Evolutionary conservation across 1,140 invertebrate species (phyloP), one percentile per base, ranked within the genome.

Genomic region (Drosophila ficusphila): DNA sequence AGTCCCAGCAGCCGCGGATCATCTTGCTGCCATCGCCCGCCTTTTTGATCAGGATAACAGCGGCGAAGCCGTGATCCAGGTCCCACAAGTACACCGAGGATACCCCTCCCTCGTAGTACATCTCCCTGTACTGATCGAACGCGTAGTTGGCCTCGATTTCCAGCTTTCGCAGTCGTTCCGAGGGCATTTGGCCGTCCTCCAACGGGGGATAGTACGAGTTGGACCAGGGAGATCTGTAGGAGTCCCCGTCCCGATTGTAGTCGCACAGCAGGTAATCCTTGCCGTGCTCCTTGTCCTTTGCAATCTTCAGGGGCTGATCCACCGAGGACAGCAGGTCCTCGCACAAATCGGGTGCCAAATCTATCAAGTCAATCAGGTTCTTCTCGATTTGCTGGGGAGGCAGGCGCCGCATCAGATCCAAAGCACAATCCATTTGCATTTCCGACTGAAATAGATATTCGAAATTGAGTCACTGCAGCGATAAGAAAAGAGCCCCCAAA

Each of bases 71-170:
- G 92, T 99, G 97, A 90, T 99, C 98, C 90, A 99, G 94, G 88
- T 99, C 99, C 99, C 99, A 99, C 39, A 99, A 94, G 92, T 99
- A 99, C 0, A 99, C 99, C 7, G 98, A 99, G 0, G 98, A 99
- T 0, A 99, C 97, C 11, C 99, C 99, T 53, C 99, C 99, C 92
- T 99, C 99, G 92, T 99, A 99, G 93, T 99, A 99, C 96, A 99
- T 98, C 92, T 99, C 98, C 92, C 98, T 95, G 91, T 99, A 99
- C 90, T 99, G 97, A 92, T 99, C 98, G 92, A 99, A 99, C 8
- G 99, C 99, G 91, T 96, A 94, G 93, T 99, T 99, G 0, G 98
- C 98, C 91, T 99, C 98, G 44, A 99, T 95, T 93, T 99, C 99
- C 71, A 99, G 92, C 92, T 98, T 98, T 67, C 99, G 94, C 75